Percentiles rank a stretch among this genome's conserved stretches.
Evolutionary conservation across 1,140 invertebrate species (phyloP).

Genomic region (Drosophila triauraria): DNA sequence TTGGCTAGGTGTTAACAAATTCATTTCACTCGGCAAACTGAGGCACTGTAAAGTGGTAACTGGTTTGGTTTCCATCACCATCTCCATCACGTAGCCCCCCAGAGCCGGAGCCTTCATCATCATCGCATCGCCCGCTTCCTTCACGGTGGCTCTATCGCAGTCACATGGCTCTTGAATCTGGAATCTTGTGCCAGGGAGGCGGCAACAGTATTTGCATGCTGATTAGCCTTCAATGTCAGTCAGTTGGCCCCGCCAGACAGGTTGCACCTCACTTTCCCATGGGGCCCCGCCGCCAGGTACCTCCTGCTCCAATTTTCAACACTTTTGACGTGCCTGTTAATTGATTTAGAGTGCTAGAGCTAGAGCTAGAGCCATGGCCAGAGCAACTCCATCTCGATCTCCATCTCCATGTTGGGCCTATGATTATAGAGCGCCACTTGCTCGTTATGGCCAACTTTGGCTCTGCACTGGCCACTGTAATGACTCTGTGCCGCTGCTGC

Average conservation of each 20-base stretch:
- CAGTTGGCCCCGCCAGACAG: conserved; percentile 42
- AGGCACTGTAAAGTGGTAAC: conserved; percentile 61
- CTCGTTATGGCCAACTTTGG: conserved; percentile 77
- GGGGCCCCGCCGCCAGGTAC: conserved; percentile 1
- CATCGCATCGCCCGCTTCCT: conserved; percentile 7
- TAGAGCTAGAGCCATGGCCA: conserved; percentile 16
- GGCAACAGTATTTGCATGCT: conserved; percentile 83
- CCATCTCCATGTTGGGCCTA: conserved; percentile 46
- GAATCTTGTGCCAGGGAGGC: conserved; percentile 69
- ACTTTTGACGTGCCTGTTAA: conserved; percentile 82
- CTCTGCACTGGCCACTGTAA: conserved; percentile 70
- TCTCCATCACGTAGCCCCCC: conserved; percentile 29
- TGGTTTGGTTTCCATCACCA: conserved; percentile 58
- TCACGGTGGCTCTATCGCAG: conserved; percentile 66
- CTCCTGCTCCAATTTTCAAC: conserved; percentile 78
- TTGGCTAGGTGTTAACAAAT: conserved; percentile 79
- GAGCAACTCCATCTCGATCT: conserved; percentile 19
- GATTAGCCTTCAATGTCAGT: conserved; percentile 76
- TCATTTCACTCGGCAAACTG: conserved; percentile 79
- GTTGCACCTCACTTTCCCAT: conserved; percentile 63
- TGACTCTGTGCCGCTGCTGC: conserved; percentile 58
- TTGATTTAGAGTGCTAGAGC: conserved; percentile 78
- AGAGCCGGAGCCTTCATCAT: conserved; percentile 19
- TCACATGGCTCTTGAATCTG: conserved; percentile 73
- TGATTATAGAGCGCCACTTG: conserved; percentile 80